Conservation (phyloP, 1,140 invertebrate species). For the Lasaia peninsularis region DNA sequence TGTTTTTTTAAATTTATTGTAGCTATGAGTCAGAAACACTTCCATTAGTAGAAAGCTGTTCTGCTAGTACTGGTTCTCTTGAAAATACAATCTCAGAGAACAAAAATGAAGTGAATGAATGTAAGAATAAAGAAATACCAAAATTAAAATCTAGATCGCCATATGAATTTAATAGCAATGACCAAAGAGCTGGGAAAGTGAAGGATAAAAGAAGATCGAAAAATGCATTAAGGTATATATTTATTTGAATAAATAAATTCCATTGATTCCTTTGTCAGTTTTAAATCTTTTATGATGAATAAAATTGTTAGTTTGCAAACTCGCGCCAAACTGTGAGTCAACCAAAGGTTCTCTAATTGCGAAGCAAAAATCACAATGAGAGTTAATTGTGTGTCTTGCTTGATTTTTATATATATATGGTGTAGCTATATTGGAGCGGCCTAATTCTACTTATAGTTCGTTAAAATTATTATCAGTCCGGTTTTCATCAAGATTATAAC, state of each 20-base stretch:
- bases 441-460: too few relatives aligned
- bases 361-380: too few relatives aligned
- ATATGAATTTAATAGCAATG: conserved; percentile 7
- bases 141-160: not conserved
- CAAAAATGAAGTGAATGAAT: conserved; percentile 16
- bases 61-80: not conserved
- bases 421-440: too few relatives aligned
- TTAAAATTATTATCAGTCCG: too few relatives aligned
- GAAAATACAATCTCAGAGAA: not conserved
- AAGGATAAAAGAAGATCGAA: conserved; percentile 46
- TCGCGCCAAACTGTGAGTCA: too few relatives aligned
- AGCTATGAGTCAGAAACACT: not conserved
- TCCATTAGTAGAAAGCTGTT: not conserved
- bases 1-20: not conserved
- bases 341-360: too few relatives aligned
- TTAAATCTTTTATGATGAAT: too few relatives aligned
- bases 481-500: too few relatives aligned
- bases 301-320: too few relatives aligned
- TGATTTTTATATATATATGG: too few relatives aligned
- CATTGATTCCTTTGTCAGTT: too few relatives aligned
- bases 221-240: conserved; percentile 35
- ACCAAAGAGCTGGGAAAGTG: conserved; percentile 32
- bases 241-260: conserved; percentile 1
- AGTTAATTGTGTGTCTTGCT: too few relatives aligned
- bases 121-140: not conserved